phyloP scores from a whole-genome alignment of 1,140 invertebrate genomes.

The Lutraria rhynchaena region DNA sequence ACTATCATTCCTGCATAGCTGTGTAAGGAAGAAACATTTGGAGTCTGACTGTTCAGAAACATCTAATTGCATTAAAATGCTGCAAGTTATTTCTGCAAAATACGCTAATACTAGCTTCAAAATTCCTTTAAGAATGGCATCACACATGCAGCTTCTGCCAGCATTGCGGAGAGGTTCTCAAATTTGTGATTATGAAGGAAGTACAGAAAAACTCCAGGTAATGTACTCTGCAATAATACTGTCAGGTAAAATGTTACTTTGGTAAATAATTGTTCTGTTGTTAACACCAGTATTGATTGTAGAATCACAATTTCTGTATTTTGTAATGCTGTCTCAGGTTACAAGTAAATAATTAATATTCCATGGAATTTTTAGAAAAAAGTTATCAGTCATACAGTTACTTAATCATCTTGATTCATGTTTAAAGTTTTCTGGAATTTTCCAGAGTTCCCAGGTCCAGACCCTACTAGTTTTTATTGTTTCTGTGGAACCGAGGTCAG shows the following conservation, averaged over 20 bases:
- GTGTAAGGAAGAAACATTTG: slow-evolving; percentile 34
- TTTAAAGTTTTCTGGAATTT: too few relatives aligned
- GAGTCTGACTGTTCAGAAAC: background rate
- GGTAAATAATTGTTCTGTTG: background rate
- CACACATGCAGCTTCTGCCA: background rate
- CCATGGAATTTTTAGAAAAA: too few relatives aligned
- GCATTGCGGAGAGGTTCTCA: slow-evolving; percentile 5
- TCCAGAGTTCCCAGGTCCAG: too few relatives aligned
- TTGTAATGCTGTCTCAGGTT: background rate
- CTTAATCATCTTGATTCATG: too few relatives aligned
- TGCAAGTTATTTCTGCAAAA: slow-evolving; percentile 4
- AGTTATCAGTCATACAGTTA: too few relatives aligned
- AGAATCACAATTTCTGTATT: background rate
- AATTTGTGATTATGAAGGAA: background rate
- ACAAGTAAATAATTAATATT: background rate
- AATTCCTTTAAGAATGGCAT: slow-evolving; percentile 4
- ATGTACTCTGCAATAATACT: background rate
- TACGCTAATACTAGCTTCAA: slow-evolving; percentile 42
- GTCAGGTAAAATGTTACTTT: background rate
- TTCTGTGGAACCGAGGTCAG: too few relatives aligned
- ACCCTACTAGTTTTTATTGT: too few relatives aligned
- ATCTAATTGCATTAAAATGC: background rate
- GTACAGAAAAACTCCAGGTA: background rate
- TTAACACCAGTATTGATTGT: background rate
- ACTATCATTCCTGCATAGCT: slow-evolving; percentile 3